These are phyloP conservation scores for Selenia dentaria DNA, from an alignment of 2,888 invertebrate genomes.

Conservation along the genomic window DNA sequence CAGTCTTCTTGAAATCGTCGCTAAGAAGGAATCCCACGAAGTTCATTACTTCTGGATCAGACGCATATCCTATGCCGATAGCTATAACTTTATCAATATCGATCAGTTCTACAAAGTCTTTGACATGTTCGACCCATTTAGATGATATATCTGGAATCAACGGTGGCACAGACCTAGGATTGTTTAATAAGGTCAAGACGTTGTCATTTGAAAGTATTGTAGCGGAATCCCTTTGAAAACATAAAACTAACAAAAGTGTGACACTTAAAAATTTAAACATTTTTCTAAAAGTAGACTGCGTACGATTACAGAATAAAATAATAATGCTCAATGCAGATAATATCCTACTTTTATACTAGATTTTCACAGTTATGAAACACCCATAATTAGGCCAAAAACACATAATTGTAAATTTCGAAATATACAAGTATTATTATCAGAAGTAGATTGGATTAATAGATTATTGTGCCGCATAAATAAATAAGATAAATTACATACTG, in stretches of 20 bases:
- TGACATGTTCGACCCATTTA: slow-evolving; percentile 40
- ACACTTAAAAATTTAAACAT: slow-evolving; percentile 33
- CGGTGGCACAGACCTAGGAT: neutral
- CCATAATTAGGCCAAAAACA: slow-evolving; percentile 33
- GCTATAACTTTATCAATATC: slow-evolving; percentile 41
- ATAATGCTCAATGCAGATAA: neutral
- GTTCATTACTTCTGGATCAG: slow-evolving; percentile 46
- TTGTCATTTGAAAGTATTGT: slow-evolving; percentile 15
- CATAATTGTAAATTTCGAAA: slow-evolving; percentile 24
- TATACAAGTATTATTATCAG: slow-evolving; percentile 22
- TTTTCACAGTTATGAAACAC: slow-evolving; percentile 23
- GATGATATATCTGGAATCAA: slow-evolving; percentile 15
- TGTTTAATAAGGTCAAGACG: slow-evolving; percentile 2
- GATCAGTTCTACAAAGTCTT: slow-evolving; percentile 45
- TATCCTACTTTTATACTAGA: slow-evolving; percentile 24
- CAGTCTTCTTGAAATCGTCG: slow-evolving; percentile 40
- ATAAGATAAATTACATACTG: slow-evolving; percentile 6
- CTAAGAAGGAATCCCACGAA: slow-evolving; percentile 44
- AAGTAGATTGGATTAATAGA: slow-evolving; percentile 22
- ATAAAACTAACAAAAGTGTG: slow-evolving; percentile 18
- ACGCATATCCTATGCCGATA: slow-evolving; percentile 40
- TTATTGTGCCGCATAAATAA: slow-evolving; percentile 24
- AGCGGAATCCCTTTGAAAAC: slow-evolving; percentile 15
- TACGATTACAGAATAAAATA: slow-evolving; percentile 13
- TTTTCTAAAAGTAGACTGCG: slow-evolving; percentile 4